phyloP scores from a whole-genome alignment of 2,113 vertebrate genomes.

The Ornithorhynchus anatinus region DNA sequence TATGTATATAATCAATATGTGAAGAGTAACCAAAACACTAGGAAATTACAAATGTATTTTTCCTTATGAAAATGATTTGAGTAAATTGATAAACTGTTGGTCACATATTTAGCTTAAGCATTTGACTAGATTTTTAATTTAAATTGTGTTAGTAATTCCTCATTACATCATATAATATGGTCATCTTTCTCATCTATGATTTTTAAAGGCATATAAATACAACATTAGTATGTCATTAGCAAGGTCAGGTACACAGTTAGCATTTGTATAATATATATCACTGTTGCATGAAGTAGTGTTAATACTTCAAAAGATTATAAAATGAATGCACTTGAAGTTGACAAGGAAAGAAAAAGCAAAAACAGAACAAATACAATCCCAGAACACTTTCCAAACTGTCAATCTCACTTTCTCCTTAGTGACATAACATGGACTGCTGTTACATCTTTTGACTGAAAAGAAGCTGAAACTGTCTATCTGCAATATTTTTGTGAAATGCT shows the following conservation, averaged over 20 bases:
- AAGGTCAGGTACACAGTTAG: slow-evolving; percentile 60
- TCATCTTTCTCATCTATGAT: slow-evolving; percentile 32
- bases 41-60: slow-evolving; percentile 9
- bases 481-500: slow-evolving; percentile 18
- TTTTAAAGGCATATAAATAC: slow-evolving; percentile 44
- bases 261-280: slow-evolving; percentile 50
- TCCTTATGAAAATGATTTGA: slow-evolving; percentile 12
- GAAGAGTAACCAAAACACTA: no score
- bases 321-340: slow-evolving; percentile 45
- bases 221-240: slow-evolving; percentile 47
- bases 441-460: slow-evolving; percentile 28
- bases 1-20: no score
- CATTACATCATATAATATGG: slow-evolving; percentile 43
- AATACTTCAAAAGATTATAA: slow-evolving; percentile 54
- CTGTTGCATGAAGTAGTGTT: slow-evolving; percentile 50
- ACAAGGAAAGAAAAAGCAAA: slow-evolving; percentile 44
- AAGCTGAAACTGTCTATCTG: slow-evolving; percentile 29
- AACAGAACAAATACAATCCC: slow-evolving; percentile 31
- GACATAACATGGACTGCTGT: slow-evolving; percentile 30
- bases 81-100: slow-evolving; percentile 49
- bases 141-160: slow-evolving; percentile 46
- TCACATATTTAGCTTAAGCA: slow-evolving; percentile 32
- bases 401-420: slow-evolving; percentile 38
- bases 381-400: slow-evolving; percentile 55
- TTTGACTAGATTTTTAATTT: slow-evolving; percentile 39